Percentiles rank a stretch among this genome's conserved stretches.
Conservation (phyloP, 2,888 invertebrate genomes). For the Strigamia crassipes region DNA sequence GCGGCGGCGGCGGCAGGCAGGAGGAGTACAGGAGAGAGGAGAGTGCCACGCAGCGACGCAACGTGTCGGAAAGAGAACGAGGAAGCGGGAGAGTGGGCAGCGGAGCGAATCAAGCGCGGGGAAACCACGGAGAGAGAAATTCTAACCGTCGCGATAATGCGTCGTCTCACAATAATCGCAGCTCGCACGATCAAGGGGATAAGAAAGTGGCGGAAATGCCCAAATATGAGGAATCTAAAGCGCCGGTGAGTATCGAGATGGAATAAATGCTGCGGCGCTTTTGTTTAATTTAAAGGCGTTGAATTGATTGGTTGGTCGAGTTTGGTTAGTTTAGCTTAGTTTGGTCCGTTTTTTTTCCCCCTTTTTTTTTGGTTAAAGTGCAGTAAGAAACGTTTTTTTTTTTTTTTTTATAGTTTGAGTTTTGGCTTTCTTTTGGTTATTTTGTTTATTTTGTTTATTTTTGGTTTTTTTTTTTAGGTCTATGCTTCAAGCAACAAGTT, state of each 20-base stretch:
- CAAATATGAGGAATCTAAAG: slow-evolving; percentile 73
- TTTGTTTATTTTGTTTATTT: slow-evolving; percentile 53
- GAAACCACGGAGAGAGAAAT: slow-evolving; percentile 37
- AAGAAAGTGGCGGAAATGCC: slow-evolving; percentile 55
- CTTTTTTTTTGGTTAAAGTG: background rate
- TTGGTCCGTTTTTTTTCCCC: background rate
- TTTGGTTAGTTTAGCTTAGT: background rate
- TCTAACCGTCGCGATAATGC: background rate
- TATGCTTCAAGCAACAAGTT: slow-evolving; percentile 78
- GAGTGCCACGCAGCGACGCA: slow-evolving; percentile 36
- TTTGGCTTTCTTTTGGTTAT: slow-evolving; percentile 45
- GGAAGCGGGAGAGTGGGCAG: slow-evolving; percentile 45
- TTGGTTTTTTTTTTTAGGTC: slow-evolving; percentile 63
- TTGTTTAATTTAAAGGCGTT: too few relatives aligned
- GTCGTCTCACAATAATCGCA: background rate
- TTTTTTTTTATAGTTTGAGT: background rate
- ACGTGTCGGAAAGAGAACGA: background rate
- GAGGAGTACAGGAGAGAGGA: slow-evolving; percentile 46
- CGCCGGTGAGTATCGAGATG: slow-evolving; percentile 66
- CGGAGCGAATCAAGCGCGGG: slow-evolving; percentile 12
- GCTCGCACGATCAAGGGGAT: slow-evolving; percentile 56
- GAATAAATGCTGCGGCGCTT: background rate
- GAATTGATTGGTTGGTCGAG: background rate
- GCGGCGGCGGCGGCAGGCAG: slow-evolving; percentile 34
- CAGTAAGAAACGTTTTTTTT: slow-evolving; percentile 42